Conservation (phyloP, 2,888 invertebrate species). For the Plagodis pulveraria region DNA sequence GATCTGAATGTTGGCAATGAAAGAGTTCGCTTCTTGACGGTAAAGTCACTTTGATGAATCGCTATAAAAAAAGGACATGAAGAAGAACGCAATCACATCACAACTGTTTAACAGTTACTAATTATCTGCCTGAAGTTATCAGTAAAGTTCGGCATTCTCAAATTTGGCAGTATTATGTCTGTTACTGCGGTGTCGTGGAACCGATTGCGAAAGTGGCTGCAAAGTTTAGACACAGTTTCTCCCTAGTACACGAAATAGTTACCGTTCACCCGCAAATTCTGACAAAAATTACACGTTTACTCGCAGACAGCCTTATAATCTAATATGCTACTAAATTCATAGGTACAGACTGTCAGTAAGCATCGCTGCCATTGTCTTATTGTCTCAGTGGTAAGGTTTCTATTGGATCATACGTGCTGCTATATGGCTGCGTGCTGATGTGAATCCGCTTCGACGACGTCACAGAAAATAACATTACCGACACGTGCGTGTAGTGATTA, state of each 20-base stretch:
- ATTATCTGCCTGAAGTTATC: too few relatives aligned
- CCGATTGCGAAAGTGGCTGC: not conserved
- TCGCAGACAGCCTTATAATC: not conserved
- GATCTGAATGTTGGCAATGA: too few relatives aligned
- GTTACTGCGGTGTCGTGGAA: not conserved
- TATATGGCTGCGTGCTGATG: conserved; percentile 73
- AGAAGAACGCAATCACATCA: too few relatives aligned
- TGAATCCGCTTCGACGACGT: conserved; percentile 71
- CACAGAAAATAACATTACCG: conserved; percentile 71
- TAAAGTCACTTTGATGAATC: too few relatives aligned
- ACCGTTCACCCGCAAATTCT: not conserved
- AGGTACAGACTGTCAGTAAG: conserved; percentile 12
- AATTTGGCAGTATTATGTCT: not conserved
- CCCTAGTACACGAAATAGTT: not conserved
- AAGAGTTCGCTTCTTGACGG: too few relatives aligned
- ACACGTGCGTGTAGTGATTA: conserved; percentile 67
- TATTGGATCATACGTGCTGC: conserved; percentile 54
- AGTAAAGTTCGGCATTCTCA: too few relatives aligned
- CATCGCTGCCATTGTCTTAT: conserved; percentile 45
- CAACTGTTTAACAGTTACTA: too few relatives aligned
- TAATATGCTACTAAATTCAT: conserved; percentile 2
- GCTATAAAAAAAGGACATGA: too few relatives aligned
- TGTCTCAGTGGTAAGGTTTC: conserved; percentile 66
- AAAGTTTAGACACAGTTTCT: not conserved
- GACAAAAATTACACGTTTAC: too few relatives aligned